A percentile compares a stretch with the other conserved stretches of the same genome.
Conservation (phyloP, 1,140 invertebrate genomes). For the Probaryconus sp. region DNA sequence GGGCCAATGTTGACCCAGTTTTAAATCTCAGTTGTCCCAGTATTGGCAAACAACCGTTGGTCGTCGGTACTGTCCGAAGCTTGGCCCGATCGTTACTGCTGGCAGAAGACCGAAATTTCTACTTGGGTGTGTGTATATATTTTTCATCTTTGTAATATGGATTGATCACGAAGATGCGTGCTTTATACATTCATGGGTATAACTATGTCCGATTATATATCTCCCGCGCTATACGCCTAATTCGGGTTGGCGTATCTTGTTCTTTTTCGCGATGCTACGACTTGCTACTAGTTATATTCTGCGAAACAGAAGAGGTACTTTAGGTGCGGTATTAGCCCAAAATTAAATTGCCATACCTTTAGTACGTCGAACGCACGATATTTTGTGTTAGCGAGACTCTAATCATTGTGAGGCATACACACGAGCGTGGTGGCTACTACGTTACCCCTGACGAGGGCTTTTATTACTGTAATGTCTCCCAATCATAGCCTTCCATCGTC, state of each 20-base stretch:
- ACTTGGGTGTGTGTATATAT: slow-evolving; percentile 33
- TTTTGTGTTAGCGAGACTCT: slow-evolving; percentile 70
- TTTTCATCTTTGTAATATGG: slow-evolving; percentile 59
- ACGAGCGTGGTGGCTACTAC: slow-evolving; percentile 70
- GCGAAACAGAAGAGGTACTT: slow-evolving; percentile 56
- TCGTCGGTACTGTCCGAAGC: no score
- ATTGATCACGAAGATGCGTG: slow-evolving; percentile 69
- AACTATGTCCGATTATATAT: slow-evolving; percentile 47
- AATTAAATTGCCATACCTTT: slow-evolving; percentile 75
- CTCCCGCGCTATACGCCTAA: slow-evolving; percentile 11
- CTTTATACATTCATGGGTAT: slow-evolving; percentile 57
- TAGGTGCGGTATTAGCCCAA: slow-evolving; percentile 49
- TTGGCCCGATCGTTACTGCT: no score
- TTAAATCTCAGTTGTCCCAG: no score
- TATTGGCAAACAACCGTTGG: no score
- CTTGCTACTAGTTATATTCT: slow-evolving; percentile 56
- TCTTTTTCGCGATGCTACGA: slow-evolving; percentile 36
- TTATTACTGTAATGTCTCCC: slow-evolving; percentile 75
- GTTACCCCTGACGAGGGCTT: slow-evolving; percentile 72
- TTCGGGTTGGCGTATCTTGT: slow-evolving; percentile 55
- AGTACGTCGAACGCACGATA: slow-evolving; percentile 68
- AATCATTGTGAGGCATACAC: slow-evolving; percentile 70
- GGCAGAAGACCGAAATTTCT: no score
- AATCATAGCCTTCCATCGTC: slow-evolving; percentile 71
- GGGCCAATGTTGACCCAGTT: no score